phyloP scores from a whole-genome alignment of 2,113 vertebrate genomes.

The Dunckerocampus dactyliophorus region DNA sequence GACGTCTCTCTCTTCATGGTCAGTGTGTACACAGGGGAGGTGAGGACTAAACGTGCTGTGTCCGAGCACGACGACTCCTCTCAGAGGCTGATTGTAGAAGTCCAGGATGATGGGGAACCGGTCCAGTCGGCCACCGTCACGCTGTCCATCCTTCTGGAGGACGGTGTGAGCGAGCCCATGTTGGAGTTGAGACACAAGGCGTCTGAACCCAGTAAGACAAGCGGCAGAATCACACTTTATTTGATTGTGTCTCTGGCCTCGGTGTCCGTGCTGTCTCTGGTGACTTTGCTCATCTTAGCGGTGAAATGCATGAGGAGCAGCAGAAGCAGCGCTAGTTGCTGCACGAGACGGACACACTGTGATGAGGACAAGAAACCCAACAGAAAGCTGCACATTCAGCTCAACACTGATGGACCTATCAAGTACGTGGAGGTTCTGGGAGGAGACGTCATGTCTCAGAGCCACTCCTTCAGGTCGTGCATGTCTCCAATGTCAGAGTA shows the following conservation, averaged over 20 bases:
- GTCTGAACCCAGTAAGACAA: slow-evolving; percentile 44
- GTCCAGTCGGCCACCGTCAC: slow-evolving; percentile 79
- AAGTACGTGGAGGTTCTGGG: slow-evolving; percentile 80
- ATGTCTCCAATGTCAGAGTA: slow-evolving; percentile 81
- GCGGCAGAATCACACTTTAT: slow-evolving; percentile 77
- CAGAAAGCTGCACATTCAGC: slow-evolving; percentile 74
- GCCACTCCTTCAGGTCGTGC: slow-evolving; percentile 77
- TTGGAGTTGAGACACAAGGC: slow-evolving; percentile 48
- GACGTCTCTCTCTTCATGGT: slow-evolving; percentile 78
- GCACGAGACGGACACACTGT: slow-evolving; percentile 41
- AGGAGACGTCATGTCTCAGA: slow-evolving; percentile 75
- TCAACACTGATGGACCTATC: slow-evolving; percentile 77
- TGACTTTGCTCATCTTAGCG: slow-evolving; percentile 71
- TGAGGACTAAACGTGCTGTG: slow-evolving; percentile 76
- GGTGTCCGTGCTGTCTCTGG: slow-evolving; percentile 72
- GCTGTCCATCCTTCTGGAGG: slow-evolving; percentile 59
- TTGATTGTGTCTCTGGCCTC: slow-evolving; percentile 80
- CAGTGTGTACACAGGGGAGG: slow-evolving; percentile 79
- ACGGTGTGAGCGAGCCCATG: slow-evolving; percentile 56
- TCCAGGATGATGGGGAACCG: slow-evolving; percentile 80
- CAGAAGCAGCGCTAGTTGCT: slow-evolving; percentile 67
- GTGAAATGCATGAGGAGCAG: slow-evolving; percentile 70
- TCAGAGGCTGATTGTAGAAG: slow-evolving; percentile 78
- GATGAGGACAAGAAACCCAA: slow-evolving; percentile 63
- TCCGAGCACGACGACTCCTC: slow-evolving; percentile 72